A percentile compares a stretch with the other conserved stretches of the same genome.
These are phyloP conservation scores for Trissolcus basalis DNA, from an alignment of 1,140 invertebrate species.

Conservation along the genomic window DNA sequence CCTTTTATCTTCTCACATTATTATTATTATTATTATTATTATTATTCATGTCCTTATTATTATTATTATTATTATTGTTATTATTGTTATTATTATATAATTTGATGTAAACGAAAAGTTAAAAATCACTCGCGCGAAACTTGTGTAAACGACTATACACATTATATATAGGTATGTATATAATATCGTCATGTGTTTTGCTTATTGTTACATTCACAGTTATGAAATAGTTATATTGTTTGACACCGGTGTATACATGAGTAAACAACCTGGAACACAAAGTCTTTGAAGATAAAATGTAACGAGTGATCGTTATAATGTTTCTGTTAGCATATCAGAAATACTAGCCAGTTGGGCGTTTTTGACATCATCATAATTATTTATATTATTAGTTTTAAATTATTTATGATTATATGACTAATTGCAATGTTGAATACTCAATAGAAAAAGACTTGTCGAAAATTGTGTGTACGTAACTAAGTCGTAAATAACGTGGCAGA, in stretches of 20 bases:
- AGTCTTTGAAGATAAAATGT: slow-evolving; percentile 28
- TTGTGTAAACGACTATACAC: background rate
- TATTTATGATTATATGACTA: background rate
- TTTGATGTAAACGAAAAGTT: too few relatives aligned
- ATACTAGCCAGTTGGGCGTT: background rate
- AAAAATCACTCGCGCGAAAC: background rate
- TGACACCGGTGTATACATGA: slow-evolving; percentile 10
- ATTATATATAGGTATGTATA: background rate
- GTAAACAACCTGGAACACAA: slow-evolving; percentile 39
- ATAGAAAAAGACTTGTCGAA: slow-evolving; percentile 26
- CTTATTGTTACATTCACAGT: slow-evolving; percentile 34
- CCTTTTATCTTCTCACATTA: too few relatives aligned
- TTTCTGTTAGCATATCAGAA: slow-evolving; percentile 38
- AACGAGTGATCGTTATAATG: slow-evolving; percentile 35
- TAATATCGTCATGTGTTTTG: slow-evolving; percentile 13
- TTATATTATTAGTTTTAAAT: background rate
- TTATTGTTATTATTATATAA: too few relatives aligned
- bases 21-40: too few relatives aligned
- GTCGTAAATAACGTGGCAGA: slow-evolving; percentile 44
- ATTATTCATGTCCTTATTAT: too few relatives aligned
- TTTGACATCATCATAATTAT: background rate
- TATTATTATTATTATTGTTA: too few relatives aligned
- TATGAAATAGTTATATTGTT: slow-evolving; percentile 17
- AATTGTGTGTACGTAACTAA: slow-evolving; percentile 42
- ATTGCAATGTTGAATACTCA: background rate